Evolutionary conservation across 2,113 vertebrate species (phyloP), one percentile per base, ranked within the genome.

Genomic region (Phocoena sinus): DNA sequence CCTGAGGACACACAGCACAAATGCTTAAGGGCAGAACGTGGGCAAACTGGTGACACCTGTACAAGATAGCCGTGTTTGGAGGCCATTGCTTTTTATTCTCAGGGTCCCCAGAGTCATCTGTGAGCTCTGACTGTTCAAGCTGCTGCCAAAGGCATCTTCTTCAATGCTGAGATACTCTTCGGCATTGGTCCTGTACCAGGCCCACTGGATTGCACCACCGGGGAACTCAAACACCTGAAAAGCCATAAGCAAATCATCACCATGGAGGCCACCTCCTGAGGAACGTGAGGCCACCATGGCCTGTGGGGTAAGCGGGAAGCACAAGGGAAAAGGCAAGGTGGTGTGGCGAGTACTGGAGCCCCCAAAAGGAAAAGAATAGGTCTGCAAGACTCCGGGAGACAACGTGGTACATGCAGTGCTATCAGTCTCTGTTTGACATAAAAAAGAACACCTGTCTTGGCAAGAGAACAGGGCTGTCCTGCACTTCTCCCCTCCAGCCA

Each of bases 201-300:
- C 98, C 98, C 98, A 98, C n/a, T 98, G 98, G 87, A 98, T 98
- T 18, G 85, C 88, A 31, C 98, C 99, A 4, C 98, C 98, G 76
- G 98, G 68, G 70, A 98, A 98, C 2, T 85, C 84, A 76, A 98
- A 93, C 6, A 97, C 96, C 98, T 99, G 83, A 41, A 76, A 98
- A 83, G 68, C 9, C 3, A 80, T 1, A 12, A 31, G 63, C 3
- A 77, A 93, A 23, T n/a, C 33, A 11, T 92, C 63, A 88, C 23
- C 33, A 63, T 0, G 2, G 50, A 83, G n/a, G 31, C 8, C 50
- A 44, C 8, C 18, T 33, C n/a, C 36, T 13, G 17, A 89, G 65
- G 44, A 56, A 31, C 1, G 5, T 6, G 31, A 71, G 38, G n/a
- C 56, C 67, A 62, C 20, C 47, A 4, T 0, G 8, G 56, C 65